These are phyloP conservation scores for Calidris pugnax DNA, from an alignment of 2,113 vertebrate species.

Conservation along the genomic window DNA sequence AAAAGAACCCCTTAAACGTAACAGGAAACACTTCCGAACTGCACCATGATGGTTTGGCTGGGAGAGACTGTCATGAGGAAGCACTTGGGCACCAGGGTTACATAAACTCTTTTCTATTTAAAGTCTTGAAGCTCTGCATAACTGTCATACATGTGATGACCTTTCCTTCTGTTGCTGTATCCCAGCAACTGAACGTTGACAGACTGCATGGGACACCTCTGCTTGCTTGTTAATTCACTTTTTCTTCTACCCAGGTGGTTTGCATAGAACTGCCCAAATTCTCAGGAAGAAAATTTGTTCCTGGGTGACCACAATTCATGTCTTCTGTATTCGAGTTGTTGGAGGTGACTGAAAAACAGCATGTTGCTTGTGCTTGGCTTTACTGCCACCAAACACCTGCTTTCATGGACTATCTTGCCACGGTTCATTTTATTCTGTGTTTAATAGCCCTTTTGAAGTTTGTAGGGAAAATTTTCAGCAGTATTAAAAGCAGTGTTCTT, in stretches of 20 bases:
- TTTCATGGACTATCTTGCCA: neutral
- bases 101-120: slow-evolving; percentile 14
- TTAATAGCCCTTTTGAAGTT: neutral
- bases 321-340: neutral
- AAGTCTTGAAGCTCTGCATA: neutral
- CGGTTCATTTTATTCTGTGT: neutral
- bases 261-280: neutral
- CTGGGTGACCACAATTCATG: neutral
- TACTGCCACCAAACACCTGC: neutral
- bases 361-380: neutral
- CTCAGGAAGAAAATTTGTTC: neutral
- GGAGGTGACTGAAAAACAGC: neutral
- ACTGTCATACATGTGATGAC: neutral
- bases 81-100: neutral
- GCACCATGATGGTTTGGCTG: neutral
- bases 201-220: neutral
- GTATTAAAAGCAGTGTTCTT: neutral
- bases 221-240: neutral
- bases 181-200: neutral
- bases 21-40: neutral
- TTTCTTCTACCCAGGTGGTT: neutral
- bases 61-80: neutral
- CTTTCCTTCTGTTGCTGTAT: neutral
- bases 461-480: neutral
- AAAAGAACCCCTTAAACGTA: neutral